Percentiles rank a stretch among this genome's conserved stretches.
phyloP scores from a whole-genome alignment of 2,888 invertebrate genomes.

The Helleia helle region DNA sequence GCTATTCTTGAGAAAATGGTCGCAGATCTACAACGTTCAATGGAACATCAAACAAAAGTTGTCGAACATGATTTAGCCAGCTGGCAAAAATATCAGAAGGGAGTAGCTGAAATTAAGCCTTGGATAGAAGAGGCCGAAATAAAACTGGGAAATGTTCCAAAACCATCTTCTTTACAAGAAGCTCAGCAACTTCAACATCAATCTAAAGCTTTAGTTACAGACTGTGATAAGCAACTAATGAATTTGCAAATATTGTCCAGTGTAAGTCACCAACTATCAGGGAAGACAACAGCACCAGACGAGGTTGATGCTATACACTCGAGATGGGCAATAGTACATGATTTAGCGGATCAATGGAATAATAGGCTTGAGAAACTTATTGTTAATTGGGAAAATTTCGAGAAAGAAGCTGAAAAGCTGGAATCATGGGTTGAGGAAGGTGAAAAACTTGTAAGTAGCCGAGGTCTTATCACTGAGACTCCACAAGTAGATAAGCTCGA shows the following conservation, averaged over 20 bases:
- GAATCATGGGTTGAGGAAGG: conserved; percentile 84
- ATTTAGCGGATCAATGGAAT: conserved; percentile 84
- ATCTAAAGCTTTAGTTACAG: conserved; percentile 81
- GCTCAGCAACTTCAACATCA: conserved; percentile 84
- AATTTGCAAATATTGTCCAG: conserved; percentile 82
- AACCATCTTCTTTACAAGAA: conserved; percentile 85
- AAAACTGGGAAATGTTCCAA: conserved; percentile 82
- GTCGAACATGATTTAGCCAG: conserved; percentile 85
- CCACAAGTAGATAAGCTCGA: conserved; percentile 85
- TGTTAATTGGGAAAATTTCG: conserved; percentile 86
- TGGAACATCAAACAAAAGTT: conserved; percentile 83
- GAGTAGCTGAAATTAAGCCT: conserved; percentile 85
- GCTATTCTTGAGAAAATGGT: conserved; percentile 83
- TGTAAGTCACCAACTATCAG: conserved; percentile 83
- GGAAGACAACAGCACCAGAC: conserved; percentile 84
- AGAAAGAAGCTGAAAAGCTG: conserved; percentile 82
- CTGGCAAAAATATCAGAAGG: conserved; percentile 89
- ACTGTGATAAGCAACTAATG: conserved; percentile 84
- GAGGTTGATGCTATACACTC: conserved; percentile 89
- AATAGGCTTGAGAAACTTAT: conserved; percentile 86
- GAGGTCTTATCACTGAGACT: conserved; percentile 76
- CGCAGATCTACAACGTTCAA: conserved; percentile 82
- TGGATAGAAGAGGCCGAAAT: conserved; percentile 92
- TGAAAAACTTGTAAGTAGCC: conserved; percentile 74
- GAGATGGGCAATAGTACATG: conserved; percentile 89